These are phyloP conservation scores for Murina feae DNA, from an alignment of 2,113 vertebrate species.

Conservation along the genomic window DNA sequence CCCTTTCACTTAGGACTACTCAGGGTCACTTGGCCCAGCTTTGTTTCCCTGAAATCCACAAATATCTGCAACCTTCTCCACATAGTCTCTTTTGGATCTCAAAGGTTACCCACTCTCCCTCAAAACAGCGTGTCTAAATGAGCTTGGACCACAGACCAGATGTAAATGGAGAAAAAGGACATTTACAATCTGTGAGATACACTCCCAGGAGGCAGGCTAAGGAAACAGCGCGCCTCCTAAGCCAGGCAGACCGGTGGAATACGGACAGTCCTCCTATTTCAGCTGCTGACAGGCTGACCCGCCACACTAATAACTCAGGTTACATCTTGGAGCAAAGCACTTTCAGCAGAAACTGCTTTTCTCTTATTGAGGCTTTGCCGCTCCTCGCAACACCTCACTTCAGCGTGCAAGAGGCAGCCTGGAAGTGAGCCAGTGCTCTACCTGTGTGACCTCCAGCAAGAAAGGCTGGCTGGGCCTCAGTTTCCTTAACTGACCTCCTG, in stretches of 20 bases:
- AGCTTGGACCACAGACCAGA: neutral
- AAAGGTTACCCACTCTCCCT: neutral
- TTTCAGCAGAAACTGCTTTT: neutral
- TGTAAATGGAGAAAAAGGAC: neutral
- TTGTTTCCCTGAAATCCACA: constrained; percentile 21
- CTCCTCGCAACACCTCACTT: neutral
- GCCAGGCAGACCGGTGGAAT: neutral
- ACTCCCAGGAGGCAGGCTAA: neutral
- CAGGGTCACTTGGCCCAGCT: neutral
- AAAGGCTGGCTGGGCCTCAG: neutral
- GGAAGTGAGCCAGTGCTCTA: neutral
- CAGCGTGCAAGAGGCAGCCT: neutral
- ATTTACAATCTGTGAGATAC: neutral
- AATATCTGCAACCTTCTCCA: neutral
- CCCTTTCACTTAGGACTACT: neutral
- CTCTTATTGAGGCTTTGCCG: neutral
- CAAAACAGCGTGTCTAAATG: neutral
- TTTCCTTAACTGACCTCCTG: constrained; percentile 25
- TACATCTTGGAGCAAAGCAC: neutral
- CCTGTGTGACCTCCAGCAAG: neutral
- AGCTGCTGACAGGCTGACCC: neutral
- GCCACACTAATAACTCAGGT: neutral
- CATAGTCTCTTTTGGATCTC: neutral
- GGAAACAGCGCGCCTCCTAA: neutral
- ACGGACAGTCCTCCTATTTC: neutral